Conservation (phyloP, 2,797 vertebrate genomes). For the Rhinella marina region DNA sequence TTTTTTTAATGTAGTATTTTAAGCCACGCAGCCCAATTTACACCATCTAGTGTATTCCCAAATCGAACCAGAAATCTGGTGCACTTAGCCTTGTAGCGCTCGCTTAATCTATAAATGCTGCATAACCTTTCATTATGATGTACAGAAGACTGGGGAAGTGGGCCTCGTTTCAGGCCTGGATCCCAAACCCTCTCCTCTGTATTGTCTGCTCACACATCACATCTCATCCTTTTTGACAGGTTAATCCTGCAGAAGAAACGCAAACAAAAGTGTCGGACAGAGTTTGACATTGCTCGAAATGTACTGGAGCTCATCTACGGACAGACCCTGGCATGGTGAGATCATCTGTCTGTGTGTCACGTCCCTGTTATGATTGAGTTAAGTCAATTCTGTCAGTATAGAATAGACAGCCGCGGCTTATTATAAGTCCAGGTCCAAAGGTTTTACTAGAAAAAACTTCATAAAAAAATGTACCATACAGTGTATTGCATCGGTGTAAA, state of each 20-base stretch:
- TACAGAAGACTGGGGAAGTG: neutral
- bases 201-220: neutral
- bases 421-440: neutral
- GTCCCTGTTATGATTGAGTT: neutral
- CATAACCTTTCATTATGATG: neutral
- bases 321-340: constrained; percentile 91
- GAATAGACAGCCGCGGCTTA: neutral
- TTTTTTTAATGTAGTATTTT: too few species aligned
- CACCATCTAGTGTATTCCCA: too few species aligned
- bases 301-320: constrained; percentile 94
- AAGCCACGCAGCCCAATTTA: too few species aligned
- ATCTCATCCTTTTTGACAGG: constrained; percentile 69
- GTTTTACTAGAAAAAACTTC: too few species aligned
- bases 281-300: constrained; percentile 90
- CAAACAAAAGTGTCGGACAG: constrained; percentile 79
- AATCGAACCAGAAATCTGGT: too few species aligned
- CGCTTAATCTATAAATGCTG: too few species aligned
- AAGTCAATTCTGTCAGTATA: neutral
- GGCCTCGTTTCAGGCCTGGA: neutral
- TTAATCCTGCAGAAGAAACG: constrained; percentile 81
- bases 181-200: neutral
- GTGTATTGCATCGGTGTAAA: too few species aligned
- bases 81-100: too few species aligned
- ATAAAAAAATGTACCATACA: too few species aligned
- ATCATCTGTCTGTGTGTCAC: neutral